A percentile compares a stretch with the other conserved stretches of the same genome.
phyloP scores from a whole-genome alignment of 2,113 vertebrate species.

The Ceyx melanurus region DNA sequence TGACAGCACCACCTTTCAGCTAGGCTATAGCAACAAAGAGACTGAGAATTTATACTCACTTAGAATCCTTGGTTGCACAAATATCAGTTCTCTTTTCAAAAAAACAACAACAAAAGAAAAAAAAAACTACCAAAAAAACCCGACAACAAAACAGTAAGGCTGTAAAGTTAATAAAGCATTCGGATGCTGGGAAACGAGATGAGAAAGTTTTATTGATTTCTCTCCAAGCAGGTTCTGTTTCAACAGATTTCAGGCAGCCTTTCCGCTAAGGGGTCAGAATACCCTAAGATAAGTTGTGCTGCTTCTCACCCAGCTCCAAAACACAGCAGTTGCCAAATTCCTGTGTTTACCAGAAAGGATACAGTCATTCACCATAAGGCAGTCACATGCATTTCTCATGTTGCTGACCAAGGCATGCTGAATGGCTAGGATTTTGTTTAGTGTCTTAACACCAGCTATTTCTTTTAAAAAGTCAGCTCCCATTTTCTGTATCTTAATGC shows the following conservation, averaged over 20 bases:
- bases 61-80: neutral
- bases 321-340: neutral
- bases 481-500: neutral
- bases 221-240: neutral
- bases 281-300: neutral
- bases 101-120: neutral
- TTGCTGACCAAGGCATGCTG: neutral
- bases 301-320: neutral
- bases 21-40: neutral
- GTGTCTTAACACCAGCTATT: neutral
- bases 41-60: neutral
- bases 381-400: neutral
- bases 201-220: neutral
- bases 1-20: neutral
- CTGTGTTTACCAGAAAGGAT: neutral
- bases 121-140: too few relatives aligned
- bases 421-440: neutral
- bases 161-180: neutral
- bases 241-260: neutral
- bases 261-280: neutral
- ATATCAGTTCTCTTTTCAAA: neutral
- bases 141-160: neutral
- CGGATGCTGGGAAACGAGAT: neutral
- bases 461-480: neutral
- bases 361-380: neutral